Conservation (phyloP, 2,888 invertebrate genomes). For the Chrysolina americana region DNA sequence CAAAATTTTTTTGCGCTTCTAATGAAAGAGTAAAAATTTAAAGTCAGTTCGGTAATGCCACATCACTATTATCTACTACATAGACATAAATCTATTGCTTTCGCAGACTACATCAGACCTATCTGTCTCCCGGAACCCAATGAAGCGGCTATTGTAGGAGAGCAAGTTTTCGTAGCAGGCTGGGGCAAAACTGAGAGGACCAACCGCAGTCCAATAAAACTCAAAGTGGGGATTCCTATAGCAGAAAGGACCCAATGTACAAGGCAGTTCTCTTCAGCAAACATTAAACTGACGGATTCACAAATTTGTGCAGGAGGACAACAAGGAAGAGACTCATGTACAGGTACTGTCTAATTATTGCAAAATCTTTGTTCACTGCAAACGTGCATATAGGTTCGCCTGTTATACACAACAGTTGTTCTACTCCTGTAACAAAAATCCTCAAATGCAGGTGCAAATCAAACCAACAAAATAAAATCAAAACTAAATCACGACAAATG, state of each 20-base stretch:
- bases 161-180: conserved; percentile 64
- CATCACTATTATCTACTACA: not conserved
- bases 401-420: too few species aligned
- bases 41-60: too few species aligned
- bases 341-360: conserved; percentile 51
- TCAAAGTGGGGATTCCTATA: conserved; percentile 76
- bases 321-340: conserved; percentile 78
- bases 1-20: too few species aligned
- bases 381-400: too few species aligned
- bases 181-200: conserved; percentile 65
- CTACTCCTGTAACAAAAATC: too few species aligned
- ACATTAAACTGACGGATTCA: conserved; percentile 51
- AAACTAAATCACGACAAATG: too few species aligned
- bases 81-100: conserved; percentile 1
- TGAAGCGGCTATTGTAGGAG: conserved; percentile 59
- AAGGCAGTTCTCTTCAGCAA: conserved; percentile 53
- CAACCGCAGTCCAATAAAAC: conserved; percentile 70
- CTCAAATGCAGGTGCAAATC: too few species aligned
- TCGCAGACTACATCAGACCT: conserved; percentile 60
- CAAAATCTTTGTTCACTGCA: not conserved
- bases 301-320: conserved; percentile 65
- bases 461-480: too few species aligned
- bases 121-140: conserved; percentile 62
- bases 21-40: too few species aligned
- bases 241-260: conserved; percentile 72